Evolutionary conservation across 2,113 vertebrate species (phyloP), one percentile per base, ranked within the genome.

Genomic region (Microtus oregoni): DNA sequence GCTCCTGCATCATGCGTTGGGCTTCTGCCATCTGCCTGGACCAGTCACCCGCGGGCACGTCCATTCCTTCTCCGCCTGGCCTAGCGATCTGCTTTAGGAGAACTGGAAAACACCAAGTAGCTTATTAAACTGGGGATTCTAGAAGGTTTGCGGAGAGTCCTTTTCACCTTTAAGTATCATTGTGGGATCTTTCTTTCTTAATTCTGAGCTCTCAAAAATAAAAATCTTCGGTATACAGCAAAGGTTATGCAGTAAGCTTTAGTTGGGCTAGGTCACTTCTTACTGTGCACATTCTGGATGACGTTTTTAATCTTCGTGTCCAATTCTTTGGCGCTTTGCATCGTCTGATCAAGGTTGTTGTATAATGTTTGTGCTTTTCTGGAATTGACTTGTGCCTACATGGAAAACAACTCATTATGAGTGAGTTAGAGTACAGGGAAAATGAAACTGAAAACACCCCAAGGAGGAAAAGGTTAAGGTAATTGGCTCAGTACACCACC

Each of bases 241-340:
- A 91, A 91, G 8, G 79, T n/a, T n/a, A n/a, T n/a, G n/a, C n/a
- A n/a, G n/a, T n/a, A n/a, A n/a, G n/a, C n/a, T n/a, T n/a, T n/a
- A n/a, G n/a, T n/a, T n/a, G n/a, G n/a, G n/a, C n/a, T n/a, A n/a
- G n/a, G n/a, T n/a, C n/a, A 88, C 22, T 76, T 90, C 98, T 98
- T 99, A 99, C 99, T 99, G 98, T 99, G 97, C 94, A 99, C 99
- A 97, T 99, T 99, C 92, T 95, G 98, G 58, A 99, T 97, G 97
- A 99, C 94, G 83, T 96, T 98, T 97, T 99, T 83, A 91, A 99
- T 98, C 82, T 98, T 99, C 20, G 97, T 94, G 76, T 99, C 97
- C 96, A 99, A 98, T 97, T 99, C 98, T 92, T 98, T 98, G 0
- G 99, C 99, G 20, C 98, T 98, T 85, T 98, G 98, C 65, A 98